Conservation (phyloP, 35 echinoderm and acorn worm genomes). For the Apostichopus californicus region DNA sequence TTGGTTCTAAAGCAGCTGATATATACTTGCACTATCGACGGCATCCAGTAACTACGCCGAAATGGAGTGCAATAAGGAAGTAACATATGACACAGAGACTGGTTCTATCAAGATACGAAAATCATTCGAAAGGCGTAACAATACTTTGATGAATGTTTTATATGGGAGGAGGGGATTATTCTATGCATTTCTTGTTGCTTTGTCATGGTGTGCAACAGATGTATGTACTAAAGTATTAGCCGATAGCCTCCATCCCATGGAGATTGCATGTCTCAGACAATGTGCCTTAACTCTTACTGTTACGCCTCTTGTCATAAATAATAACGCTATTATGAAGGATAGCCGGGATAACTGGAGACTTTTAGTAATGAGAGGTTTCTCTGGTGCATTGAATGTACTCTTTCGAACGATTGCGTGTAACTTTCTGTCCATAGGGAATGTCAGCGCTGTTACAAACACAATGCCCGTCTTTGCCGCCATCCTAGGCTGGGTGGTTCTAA, state of each 20-base stretch:
- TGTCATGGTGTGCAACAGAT: conserved; percentile 4
- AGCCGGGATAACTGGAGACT: background rate
- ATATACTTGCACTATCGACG: too few relatives aligned
- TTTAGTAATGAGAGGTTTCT: conserved; percentile 1
- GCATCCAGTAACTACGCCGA: too few relatives aligned
- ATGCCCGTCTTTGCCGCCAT: background rate
- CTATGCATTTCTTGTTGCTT: conserved; percentile 1
- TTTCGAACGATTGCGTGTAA: background rate
- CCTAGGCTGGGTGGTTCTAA: background rate
- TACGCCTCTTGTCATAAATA: background rate
- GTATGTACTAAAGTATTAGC: conserved; percentile 5
- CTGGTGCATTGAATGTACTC: background rate
- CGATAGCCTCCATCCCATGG: background rate
- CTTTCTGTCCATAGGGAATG: conserved; percentile 20
- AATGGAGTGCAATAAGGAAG: too few relatives aligned
- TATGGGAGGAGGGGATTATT: conserved; percentile 3
- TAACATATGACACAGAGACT: too few relatives aligned
- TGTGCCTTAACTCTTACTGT: background rate
- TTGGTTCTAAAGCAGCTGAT: too few relatives aligned
- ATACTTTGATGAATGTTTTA: background rate
- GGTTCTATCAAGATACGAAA: too few relatives aligned
- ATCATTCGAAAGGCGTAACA: too few relatives aligned
- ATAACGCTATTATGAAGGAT: background rate
- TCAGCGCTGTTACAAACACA: conserved; percentile 16
- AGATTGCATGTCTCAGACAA: conserved; percentile 23